Evolutionary conservation across 2,888 invertebrate genomes (phyloP), one percentile per base, ranked within the genome.

Genomic region (Cephus sareptanus): DNA sequence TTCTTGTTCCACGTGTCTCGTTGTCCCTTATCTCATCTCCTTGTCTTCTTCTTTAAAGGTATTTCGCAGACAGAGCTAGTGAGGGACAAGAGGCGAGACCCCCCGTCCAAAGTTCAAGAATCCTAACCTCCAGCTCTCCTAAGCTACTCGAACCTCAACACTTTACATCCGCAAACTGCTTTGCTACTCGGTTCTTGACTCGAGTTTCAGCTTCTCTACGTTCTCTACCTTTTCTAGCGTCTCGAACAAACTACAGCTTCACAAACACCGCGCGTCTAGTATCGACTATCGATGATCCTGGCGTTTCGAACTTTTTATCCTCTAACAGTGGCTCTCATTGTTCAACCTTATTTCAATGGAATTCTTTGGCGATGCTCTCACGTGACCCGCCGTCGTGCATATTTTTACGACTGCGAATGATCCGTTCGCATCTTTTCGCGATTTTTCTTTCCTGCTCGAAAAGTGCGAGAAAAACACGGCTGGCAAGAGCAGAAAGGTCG

Each of bases 101-200:
- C 2, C 79, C 79, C 71, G 76, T 76, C 79, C 40, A 69, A 80
- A 78, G 80, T 81, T 80, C 77, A 79, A 80, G 77, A 79, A 74
- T 79, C 76, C 76, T 81, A 80, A 81, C 81, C 81, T 78, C 71
- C 75, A 78, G 78, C 77, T 80, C 76, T 35, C 70, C 79, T 78
- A 78, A 74, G 71, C 68, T 75, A 81, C 75, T 80, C 80, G 75
- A 40, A 78, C 75, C 70, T 78, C 78, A 79, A 80, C 79, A 81
- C 79, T 81, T 81, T 80, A 81, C 80, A 81, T 80, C 80, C 78
- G 81, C 80, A 80, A 81, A 81, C 81, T 81, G 79, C 80, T 79
- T 80, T 78, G 79, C 79, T 75, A 75, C 75, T 56, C 9, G 56
- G 56, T 23, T 56, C 56, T 56, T 23, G 56, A 56, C 56, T 56